These are phyloP conservation scores for Nesometra sesokonis DNA, from an alignment of 35 echinoderm and acorn worm species.

Conservation along the genomic window DNA sequence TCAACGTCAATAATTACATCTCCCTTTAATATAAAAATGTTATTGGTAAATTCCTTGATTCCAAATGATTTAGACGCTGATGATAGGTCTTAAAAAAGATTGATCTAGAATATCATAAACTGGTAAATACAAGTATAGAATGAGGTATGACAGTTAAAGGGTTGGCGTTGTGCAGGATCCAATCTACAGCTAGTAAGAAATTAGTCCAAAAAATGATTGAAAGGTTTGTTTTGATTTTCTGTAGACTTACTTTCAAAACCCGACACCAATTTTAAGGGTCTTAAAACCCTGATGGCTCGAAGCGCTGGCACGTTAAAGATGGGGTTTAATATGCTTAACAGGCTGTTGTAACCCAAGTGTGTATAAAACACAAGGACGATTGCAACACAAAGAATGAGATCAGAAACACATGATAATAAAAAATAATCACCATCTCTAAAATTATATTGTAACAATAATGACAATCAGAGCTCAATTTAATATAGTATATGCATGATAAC, in stretches of 20 bases:
- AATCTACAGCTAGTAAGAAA: background rate
- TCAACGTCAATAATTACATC: background rate
- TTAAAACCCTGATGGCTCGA: slow-evolving; percentile 60
- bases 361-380: background rate
- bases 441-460: too few relatives aligned
- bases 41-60: background rate
- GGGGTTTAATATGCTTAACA: slow-evolving; percentile 35
- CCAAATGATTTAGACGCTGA: background rate
- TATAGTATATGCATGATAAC: too few relatives aligned
- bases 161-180: background rate
- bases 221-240: background rate
- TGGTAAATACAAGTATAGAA: slow-evolving; percentile 1
- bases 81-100: background rate
- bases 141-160: background rate
- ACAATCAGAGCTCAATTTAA: too few relatives aligned
- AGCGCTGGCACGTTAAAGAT: slow-evolving; percentile 64
- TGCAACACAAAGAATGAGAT: background rate
- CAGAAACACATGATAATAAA: background rate
- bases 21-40: background rate
- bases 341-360: slow-evolving; percentile 7
- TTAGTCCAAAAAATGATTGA: slow-evolving; percentile 4
- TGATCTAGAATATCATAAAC: background rate
- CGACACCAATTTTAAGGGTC: slow-evolving; percentile 88
- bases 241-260: slow-evolving; percentile 72
- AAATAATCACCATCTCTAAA: background rate